These are phyloP conservation scores for Thera britannica DNA, from an alignment of 2,888 invertebrate genomes.

Conservation along the genomic window DNA sequence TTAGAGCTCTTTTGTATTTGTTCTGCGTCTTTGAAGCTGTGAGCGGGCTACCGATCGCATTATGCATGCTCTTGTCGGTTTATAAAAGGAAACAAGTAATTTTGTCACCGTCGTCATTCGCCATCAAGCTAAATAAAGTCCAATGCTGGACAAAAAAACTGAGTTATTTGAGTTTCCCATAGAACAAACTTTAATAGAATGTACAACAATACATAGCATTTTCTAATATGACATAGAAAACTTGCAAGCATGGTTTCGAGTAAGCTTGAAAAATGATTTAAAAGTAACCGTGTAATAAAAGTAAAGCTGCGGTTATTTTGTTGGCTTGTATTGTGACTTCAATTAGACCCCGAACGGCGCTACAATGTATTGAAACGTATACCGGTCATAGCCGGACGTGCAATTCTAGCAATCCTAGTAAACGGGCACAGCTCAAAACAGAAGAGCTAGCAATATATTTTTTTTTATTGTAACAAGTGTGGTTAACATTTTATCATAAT, in stretches of 20 bases:
- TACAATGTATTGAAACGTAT: conserved; percentile 37
- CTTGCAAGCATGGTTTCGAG: background rate
- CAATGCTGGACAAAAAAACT: too few species aligned
- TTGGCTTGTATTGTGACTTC: conserved; percentile 34
- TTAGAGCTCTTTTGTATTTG: conserved; percentile 60
- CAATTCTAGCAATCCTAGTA: conserved; percentile 37
- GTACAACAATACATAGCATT: too few species aligned
- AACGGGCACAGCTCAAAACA: conserved; percentile 16
- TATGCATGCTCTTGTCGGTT: background rate
- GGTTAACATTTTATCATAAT: too few species aligned
- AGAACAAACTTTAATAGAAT: too few species aligned
- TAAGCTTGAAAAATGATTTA: conserved; percentile 5
- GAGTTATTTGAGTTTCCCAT: too few species aligned
- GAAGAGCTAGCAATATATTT: background rate
- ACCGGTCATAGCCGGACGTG: conserved; percentile 39
- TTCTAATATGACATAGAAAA: background rate
- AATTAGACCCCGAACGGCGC: conserved; percentile 32
- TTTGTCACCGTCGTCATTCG: too few species aligned
- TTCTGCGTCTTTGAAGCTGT: conserved; percentile 39
- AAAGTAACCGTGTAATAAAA: conserved; percentile 24
- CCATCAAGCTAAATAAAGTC: too few species aligned
- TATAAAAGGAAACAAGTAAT: background rate
- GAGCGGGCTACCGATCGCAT: conserved; percentile 23
- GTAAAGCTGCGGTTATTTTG: conserved; percentile 28
- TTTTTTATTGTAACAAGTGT: background rate